phyloP scores from a whole-genome alignment of 2,113 vertebrate genomes.

The Mormyrus lacerda region DNA sequence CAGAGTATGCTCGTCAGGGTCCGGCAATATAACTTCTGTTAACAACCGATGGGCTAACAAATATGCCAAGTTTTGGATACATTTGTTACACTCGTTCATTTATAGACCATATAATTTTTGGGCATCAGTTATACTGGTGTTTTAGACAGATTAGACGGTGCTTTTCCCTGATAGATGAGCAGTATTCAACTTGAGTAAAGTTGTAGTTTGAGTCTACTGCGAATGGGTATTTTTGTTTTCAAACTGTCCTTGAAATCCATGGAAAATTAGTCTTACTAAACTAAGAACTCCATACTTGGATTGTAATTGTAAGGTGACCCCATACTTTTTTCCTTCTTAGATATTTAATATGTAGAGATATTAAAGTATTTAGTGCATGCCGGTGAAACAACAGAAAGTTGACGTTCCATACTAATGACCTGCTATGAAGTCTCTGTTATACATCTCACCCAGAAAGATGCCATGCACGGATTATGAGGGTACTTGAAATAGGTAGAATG shows the following conservation, averaged over 20 bases:
- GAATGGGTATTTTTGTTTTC: neutral
- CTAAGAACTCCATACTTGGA: neutral
- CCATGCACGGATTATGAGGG: neutral
- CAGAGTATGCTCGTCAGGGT: neutral
- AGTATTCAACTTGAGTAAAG: neutral
- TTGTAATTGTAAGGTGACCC: neutral
- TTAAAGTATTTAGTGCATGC: neutral
- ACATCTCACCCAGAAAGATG: constrained; percentile 8
- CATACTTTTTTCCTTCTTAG: neutral
- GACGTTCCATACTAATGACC: neutral
- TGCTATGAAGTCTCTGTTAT: constrained; percentile 38
- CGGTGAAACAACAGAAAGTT: neutral
- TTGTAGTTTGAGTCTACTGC: neutral
- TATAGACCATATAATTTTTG: neutral
- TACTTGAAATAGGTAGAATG: neutral
- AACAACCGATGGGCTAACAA: constrained; percentile 36
- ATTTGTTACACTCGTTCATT: neutral
- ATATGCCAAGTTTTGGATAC: constrained; percentile 19
- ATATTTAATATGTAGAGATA: neutral
- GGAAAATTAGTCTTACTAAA: neutral
- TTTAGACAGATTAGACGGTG: neutral
- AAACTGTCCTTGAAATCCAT: neutral
- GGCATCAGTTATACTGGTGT: neutral
- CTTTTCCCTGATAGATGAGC: neutral
- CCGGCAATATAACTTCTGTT: constrained; percentile 5